Conservation (phyloP, 2,113 vertebrate species). For the Ailuropoda melanoleuca region DNA sequence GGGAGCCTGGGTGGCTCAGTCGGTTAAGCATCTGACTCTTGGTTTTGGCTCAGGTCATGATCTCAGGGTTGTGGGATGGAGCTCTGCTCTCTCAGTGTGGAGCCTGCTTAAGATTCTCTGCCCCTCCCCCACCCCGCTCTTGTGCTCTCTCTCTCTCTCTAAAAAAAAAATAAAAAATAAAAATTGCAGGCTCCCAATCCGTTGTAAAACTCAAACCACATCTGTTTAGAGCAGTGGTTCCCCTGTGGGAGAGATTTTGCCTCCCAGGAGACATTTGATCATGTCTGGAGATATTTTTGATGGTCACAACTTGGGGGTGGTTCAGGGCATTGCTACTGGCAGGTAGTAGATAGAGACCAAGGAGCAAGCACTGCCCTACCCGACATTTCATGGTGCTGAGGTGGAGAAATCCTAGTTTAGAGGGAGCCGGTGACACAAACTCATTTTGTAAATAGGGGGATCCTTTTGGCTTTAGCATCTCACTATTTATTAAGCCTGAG, state of each 20-base stretch:
- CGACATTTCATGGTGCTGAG: background rate
- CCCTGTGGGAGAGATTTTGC: background rate
- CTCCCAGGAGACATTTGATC: background rate
- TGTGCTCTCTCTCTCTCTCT: background rate
- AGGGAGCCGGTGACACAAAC: background rate
- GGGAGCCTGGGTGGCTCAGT: background rate
- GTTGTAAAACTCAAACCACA: background rate
- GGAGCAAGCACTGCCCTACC: background rate
- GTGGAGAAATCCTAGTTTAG: background rate
- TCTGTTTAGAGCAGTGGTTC: background rate
- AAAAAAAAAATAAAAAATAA: background rate
- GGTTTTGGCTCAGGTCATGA: background rate
- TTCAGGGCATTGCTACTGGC: too few relatives aligned
- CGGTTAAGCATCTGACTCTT: background rate
- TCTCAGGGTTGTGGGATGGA: background rate
- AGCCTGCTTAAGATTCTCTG: background rate
- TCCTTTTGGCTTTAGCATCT: background rate
- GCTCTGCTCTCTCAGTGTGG: background rate
- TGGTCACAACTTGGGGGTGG: background rate
- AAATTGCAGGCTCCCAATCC: background rate
- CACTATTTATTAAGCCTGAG: background rate
- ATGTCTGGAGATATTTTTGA: background rate
- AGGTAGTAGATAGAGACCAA: background rate
- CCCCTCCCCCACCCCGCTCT: background rate
- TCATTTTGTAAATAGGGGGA: background rate